Conservation (phyloP, 1,140 invertebrate genomes). For the Dreissena polymorpha region DNA sequence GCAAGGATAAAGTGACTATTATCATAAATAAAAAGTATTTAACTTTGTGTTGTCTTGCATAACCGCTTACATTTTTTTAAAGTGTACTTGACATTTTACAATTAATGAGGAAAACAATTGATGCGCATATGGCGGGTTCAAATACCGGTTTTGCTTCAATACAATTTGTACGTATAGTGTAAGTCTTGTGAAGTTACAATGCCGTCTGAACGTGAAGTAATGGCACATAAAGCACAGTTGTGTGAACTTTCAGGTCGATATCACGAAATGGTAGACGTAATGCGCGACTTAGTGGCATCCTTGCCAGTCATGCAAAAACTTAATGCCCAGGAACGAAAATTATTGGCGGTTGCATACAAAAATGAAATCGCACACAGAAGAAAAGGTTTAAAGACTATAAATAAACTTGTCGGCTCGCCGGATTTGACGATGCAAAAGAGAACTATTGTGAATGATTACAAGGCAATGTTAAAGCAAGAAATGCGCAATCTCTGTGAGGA, state of each 20-base stretch:
- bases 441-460: conserved; percentile 16
- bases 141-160: too few species aligned
- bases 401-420: too few species aligned
- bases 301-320: conserved; percentile 18
- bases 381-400: not conserved
- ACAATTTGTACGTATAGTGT: too few species aligned
- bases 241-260: conserved; percentile 5
- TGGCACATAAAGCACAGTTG: not conserved
- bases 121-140: too few species aligned
- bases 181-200: not conserved
- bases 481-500: conserved; percentile 21
- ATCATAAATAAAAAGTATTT: too few species aligned
- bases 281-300: conserved; percentile 7
- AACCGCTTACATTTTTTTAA: too few species aligned
- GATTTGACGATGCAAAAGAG: not conserved
- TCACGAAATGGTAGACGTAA: conserved; percentile 28
- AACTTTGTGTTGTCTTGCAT: too few species aligned
- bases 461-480: conserved; percentile 1
- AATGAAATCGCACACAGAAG: conserved; percentile 22
- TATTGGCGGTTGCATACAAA: conserved; percentile 38
- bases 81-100: too few species aligned
- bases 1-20: too few species aligned
- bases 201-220: not conserved
- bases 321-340: conserved; percentile 16
- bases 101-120: too few species aligned